A percentile compares a stretch with the other conserved stretches of the same genome.
These are phyloP conservation scores for Steromphala cineraria DNA, from an alignment of 2,888 invertebrate species.

Conservation along the genomic window DNA sequence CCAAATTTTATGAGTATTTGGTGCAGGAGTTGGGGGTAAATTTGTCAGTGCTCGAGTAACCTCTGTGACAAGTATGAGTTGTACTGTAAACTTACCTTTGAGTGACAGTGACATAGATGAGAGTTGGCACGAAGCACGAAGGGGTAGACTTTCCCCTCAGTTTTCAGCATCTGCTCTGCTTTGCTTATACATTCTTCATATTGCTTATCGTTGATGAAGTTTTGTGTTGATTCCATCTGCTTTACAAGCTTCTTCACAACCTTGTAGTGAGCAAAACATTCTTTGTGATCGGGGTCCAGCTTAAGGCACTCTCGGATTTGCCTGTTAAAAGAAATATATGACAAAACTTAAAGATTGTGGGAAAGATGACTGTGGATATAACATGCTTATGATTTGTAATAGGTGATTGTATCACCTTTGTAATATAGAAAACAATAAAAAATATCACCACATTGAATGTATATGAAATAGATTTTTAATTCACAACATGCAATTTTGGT, in stretches of 20 bases:
- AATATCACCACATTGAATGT: too few species aligned
- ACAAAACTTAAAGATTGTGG: too few species aligned
- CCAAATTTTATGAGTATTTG: too few species aligned
- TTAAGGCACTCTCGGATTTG: conserved; percentile 97
- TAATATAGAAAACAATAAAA: too few species aligned
- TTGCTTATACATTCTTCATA: conserved; percentile 75
- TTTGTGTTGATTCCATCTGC: conserved; percentile 77
- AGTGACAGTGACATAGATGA: conserved; percentile 86
- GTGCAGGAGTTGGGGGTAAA: too few species aligned
- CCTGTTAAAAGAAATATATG: conserved; percentile 72
- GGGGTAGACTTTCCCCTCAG: conserved; percentile 81
- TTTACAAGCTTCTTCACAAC: conserved; percentile 95
- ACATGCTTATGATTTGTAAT: too few species aligned
- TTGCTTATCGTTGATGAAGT: conserved; percentile 64
- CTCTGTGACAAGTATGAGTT: too few species aligned
- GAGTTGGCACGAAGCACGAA: conserved; percentile 80
- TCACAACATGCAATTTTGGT: too few species aligned
- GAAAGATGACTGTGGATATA: too few species aligned
- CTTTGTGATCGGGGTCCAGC: conserved; percentile 97
- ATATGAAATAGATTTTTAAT: too few species aligned
- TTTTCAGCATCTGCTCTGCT: conserved; percentile 80
- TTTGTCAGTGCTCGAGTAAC: too few species aligned
- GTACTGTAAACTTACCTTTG: conserved; percentile 74
- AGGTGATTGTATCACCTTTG: too few species aligned
- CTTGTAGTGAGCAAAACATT: conserved; percentile 97